Base-by-base conservation (phyloP, 2,888 invertebrate genomes). In the Tinea pellionella region DNA sequence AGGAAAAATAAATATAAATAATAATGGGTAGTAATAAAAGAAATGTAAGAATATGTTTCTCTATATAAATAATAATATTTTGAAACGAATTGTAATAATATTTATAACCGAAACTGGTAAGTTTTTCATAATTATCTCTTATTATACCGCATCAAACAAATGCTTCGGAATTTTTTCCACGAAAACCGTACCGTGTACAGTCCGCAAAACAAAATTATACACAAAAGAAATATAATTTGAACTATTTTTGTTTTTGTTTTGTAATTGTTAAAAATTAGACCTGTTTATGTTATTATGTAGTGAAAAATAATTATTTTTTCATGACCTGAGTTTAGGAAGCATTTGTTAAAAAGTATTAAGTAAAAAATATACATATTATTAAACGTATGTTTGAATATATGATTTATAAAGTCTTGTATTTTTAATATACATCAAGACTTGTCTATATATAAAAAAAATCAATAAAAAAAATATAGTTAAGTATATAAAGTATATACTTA, bases 141-240 rank as follows among this genome's bases (percentile, higher is more conserved):
- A 87, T 87, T 87, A 87, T 77, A 72, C 72, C 74, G 80, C 85
- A 87, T 85, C 85, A 86, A 82, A 86, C 84, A 83, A 87, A 85
- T 82, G 85, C 73, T 80, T 74, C 68, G 80, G 84, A 81, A 83
- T 85, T 79, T 70, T 75, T 87, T 87, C 86, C 83, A 77, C 80
- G 86, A 86, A 86, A 80, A 75, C 73, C 69, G 70, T 68, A 65
- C 64, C 66, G 61, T 2, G 80, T 83, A 86, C 74, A 69, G 84
- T 80, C 77, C 66, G 83, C 83, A 82, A 19, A 60, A 60, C 56
- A 29, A 24, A 61, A 60, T 32, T 47, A 57, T 57, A 18, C 12
- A 42, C 58, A 55, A 11, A 57, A 57, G n/a, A 57, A 30, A n/a
- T 24, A 11, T 55, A 51, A 15, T 51, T 51, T 51, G n/a, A 51